A percentile compares a stretch with the other conserved stretches of the same genome.
Conservation (phyloP, 2,113 vertebrate genomes). For the Catagonus wagneri region DNA sequence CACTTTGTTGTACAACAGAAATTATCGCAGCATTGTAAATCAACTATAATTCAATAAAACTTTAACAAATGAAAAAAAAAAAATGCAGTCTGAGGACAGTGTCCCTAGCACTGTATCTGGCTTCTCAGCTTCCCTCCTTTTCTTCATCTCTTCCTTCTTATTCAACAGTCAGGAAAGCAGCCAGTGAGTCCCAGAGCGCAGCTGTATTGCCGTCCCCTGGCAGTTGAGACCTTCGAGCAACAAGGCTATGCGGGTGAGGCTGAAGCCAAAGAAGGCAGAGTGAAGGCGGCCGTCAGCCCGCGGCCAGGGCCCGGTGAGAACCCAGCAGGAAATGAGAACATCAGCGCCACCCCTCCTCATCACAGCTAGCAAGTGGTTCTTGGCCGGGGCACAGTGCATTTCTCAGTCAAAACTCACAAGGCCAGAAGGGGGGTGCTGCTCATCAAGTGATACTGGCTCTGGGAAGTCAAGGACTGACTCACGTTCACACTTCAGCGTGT, state of each 20-base stretch:
- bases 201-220: background rate
- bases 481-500: no score
- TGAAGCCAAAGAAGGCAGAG: background rate
- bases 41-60: no score
- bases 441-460: rapidly evolving
- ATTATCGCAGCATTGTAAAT: no score
- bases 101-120: no score
- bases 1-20: no score
- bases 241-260: rapidly evolving
- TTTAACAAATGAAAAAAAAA: no score
- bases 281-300: background rate
- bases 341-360: rapidly evolving
- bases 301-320: background rate
- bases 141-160: background rate
- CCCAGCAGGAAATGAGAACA: rapidly evolving
- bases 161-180: background rate
- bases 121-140: background rate
- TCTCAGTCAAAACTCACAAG: background rate
- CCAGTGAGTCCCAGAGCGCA: background rate
- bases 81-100: background rate
- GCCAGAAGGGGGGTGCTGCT: background rate
- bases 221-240: background rate
- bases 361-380: background rate
- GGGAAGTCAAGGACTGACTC: background rate
- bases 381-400: rapidly evolving